These are phyloP conservation scores for Plebejus argus DNA, from an alignment of 2,888 invertebrate genomes.

Conservation along the genomic window DNA sequence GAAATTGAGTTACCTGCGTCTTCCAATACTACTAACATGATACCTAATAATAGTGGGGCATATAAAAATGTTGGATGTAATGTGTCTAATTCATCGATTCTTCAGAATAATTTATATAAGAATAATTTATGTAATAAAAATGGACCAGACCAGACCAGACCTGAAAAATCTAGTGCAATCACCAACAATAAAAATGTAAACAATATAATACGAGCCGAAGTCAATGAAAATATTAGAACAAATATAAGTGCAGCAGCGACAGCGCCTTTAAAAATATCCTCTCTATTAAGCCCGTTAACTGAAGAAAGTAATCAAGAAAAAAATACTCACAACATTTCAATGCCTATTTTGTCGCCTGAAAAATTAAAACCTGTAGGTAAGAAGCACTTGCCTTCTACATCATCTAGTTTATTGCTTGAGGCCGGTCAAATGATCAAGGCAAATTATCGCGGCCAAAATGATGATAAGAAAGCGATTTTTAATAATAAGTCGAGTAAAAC, in stretches of 20 bases:
- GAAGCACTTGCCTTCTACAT: neutral
- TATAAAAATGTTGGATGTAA: neutral
- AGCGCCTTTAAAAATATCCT: constrained; percentile 65
- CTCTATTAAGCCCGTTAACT: constrained; percentile 52
- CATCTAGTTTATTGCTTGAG: neutral
- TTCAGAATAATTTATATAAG: neutral
- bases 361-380: neutral
- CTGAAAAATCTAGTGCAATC: neutral
- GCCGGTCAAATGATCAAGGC: neutral
- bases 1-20: neutral
- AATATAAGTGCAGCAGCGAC: constrained; percentile 41
- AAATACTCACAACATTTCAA: neutral
- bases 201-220: neutral
- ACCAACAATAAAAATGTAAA: neutral
- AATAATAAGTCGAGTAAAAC: neutral
- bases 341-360: neutral
- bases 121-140: neutral
- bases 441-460: constrained; percentile 20
- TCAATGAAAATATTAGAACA: constrained; percentile 39
- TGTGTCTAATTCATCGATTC: neutral
- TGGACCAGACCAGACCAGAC: no score
- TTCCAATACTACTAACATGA: neutral
- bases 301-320: neutral
- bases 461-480: neutral
- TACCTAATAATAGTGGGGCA: neutral